Percentiles rank a stretch among this genome's conserved stretches.
phyloP scores from a whole-genome alignment of 2,113 vertebrate species.

The Tachysurus vachellii region DNA sequence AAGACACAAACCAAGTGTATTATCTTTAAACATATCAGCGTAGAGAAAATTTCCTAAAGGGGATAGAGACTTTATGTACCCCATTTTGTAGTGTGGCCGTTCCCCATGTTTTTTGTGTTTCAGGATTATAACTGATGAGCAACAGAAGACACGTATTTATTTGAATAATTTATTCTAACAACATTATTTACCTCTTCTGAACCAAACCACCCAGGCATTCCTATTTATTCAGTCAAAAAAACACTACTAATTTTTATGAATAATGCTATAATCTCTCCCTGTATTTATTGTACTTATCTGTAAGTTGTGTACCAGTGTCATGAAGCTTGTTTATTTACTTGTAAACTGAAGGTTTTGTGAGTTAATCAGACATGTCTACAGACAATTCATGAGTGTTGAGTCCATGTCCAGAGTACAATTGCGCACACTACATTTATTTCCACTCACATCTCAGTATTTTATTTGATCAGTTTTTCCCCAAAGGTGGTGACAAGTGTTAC shows the following conservation, averaged over 20 bases:
- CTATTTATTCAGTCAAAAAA: constrained; percentile 55
- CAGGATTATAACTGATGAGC: constrained; percentile 49
- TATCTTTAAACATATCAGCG: not conserved
- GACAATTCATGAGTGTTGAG: not conserved
- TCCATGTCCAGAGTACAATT: constrained; percentile 17
- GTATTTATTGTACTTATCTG: constrained; percentile 46
- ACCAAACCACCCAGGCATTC: constrained; percentile 46
- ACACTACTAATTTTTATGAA: constrained; percentile 50
- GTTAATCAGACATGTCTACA: constrained; percentile 19
- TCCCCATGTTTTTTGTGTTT: constrained; percentile 36
- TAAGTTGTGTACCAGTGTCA: constrained; percentile 32
- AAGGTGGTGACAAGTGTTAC: constrained; percentile 39
- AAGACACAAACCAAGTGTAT: not conserved
- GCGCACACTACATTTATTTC: constrained; percentile 26
- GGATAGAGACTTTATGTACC: constrained; percentile 1
- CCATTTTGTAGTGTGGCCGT: not conserved
- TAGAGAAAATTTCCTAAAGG: not conserved
- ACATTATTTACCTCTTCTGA: constrained; percentile 42
- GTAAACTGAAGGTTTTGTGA: constrained; percentile 31
- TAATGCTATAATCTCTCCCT: constrained; percentile 20
- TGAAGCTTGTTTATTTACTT: constrained; percentile 18
- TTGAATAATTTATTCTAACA: constrained; percentile 43
- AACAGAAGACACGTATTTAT: constrained; percentile 53
- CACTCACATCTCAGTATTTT: constrained; percentile 26
- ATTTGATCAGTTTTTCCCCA: constrained; percentile 25